phyloP scores from a whole-genome alignment of 2,113 vertebrate species.

The Takifugu flavidus region DNA sequence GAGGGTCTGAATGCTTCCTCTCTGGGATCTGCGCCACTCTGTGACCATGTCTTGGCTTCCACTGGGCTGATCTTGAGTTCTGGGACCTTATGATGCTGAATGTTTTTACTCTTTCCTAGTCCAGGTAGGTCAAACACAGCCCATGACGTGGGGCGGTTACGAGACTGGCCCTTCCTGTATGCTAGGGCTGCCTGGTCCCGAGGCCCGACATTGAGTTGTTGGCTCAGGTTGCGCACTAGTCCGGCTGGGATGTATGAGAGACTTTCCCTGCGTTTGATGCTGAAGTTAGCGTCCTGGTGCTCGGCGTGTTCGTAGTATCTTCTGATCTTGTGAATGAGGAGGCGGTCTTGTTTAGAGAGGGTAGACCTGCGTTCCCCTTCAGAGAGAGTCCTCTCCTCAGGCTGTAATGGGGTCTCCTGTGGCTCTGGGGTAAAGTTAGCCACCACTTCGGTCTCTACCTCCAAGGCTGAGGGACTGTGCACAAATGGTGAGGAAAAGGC shows the following conservation, averaged over 20 bases:
- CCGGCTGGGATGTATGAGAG: constrained; percentile 93
- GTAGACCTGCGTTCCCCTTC: constrained; percentile 63
- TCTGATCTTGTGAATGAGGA: constrained; percentile 88
- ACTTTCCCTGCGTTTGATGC: constrained; percentile 88
- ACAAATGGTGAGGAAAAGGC: constrained; percentile 65
- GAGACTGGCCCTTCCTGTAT: constrained; percentile 42
- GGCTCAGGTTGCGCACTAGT: constrained; percentile 85
- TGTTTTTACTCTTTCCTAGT: constrained; percentile 43
- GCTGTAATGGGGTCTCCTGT: constrained; percentile 2
- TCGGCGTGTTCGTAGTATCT: constrained; percentile 88
- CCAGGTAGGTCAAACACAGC: constrained; percentile 76
- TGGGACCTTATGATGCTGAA: constrained; percentile 10
- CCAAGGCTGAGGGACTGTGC: constrained; percentile 69
- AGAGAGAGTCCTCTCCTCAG: constrained; percentile 11
- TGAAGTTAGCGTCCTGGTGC: constrained; percentile 80
- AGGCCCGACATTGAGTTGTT: constrained; percentile 78
- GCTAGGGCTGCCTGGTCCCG: constrained; percentile 44
- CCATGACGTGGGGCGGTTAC: constrained; percentile 72
- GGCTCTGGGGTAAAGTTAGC: constrained; percentile 35
- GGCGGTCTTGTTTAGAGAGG: constrained; percentile 83
- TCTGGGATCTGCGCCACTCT: constrained; percentile 14
- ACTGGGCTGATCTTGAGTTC: constrained; percentile 22
- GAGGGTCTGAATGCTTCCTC: constrained; percentile 77
- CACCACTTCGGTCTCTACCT: constrained; percentile 52
- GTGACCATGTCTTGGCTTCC: constrained; percentile 13